Percentiles rank a stretch among this genome's conserved stretches.
phyloP scores from a whole-genome alignment of 2,113 vertebrate species.

The Cynopterus brachyotis region DNA sequence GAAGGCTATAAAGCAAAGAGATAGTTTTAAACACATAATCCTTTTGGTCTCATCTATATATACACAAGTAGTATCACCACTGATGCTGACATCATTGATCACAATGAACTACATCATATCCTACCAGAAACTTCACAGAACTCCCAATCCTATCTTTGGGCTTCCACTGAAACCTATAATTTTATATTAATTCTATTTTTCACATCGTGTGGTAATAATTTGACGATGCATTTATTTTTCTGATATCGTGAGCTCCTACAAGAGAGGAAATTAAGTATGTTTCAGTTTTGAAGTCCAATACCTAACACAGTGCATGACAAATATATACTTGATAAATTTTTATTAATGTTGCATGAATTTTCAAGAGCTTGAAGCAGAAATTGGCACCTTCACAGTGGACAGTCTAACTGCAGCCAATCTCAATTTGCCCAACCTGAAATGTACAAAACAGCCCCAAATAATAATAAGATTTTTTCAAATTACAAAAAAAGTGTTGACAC shows the following conservation, averaged over 20 bases:
- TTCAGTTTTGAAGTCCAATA: not conserved
- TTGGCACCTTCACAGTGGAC: not conserved
- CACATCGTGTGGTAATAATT: not conserved
- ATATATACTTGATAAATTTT: not conserved
- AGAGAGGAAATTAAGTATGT: not conserved
- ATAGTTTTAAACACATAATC: not conserved
- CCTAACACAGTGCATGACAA: not conserved
- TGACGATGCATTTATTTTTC: not conserved
- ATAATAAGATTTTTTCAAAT: not conserved
- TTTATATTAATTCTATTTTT: not conserved
- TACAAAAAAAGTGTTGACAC: not conserved
- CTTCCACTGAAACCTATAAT: not conserved
- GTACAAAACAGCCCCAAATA: not conserved
- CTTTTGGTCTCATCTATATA: not conserved
- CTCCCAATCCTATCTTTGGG: no score
- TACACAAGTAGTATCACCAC: not conserved
- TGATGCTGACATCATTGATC: not conserved
- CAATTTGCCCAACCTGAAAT: not conserved
- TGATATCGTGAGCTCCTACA: not conserved
- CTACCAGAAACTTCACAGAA: not conserved
- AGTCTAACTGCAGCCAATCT: not conserved
- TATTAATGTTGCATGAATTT: not conserved
- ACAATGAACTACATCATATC: not conserved
- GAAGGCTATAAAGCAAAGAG: not conserved
- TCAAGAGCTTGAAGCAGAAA: not conserved